Evolutionary conservation across 1,140 invertebrate species (phyloP).

Genomic region (Temnothorax longispinosus): DNA sequence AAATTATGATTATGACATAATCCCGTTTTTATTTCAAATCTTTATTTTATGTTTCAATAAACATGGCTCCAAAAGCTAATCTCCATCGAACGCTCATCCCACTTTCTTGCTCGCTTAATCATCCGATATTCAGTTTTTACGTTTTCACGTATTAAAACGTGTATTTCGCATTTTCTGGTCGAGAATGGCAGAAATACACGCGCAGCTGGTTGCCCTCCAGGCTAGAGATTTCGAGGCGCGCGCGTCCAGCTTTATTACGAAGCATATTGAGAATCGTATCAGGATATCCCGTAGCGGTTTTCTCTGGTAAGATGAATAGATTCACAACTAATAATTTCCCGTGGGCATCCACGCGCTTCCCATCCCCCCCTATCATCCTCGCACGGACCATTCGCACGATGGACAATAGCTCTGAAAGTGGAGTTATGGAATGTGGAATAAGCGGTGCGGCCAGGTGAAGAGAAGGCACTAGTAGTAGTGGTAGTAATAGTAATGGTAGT

Average conservation of each 20-base stretch:
- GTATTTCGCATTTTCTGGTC: constrained; percentile 29
- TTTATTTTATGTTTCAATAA: constrained; percentile 27
- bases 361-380: not conserved
- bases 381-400: constrained; percentile 33
- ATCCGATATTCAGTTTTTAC: constrained; percentile 24
- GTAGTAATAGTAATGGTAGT: too few relatives aligned
- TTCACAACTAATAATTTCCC: constrained; percentile 62
- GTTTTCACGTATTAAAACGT: constrained; percentile 29
- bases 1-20: constrained; percentile 1
- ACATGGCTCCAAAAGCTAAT: not conserved
- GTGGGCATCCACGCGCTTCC: constrained; percentile 31
- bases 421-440: constrained; percentile 56
- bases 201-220: constrained; percentile 14
- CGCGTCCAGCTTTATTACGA: constrained; percentile 55
- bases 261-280: constrained; percentile 58
- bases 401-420: constrained; percentile 59
- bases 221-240: constrained; percentile 32
- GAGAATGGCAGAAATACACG: constrained; percentile 5
- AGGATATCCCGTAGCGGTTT: constrained; percentile 59
- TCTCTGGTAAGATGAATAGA: constrained; percentile 60
- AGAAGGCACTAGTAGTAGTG: constrained; percentile 16
- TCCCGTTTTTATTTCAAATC: constrained; percentile 29
- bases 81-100: not conserved
- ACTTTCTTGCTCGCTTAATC: constrained; percentile 7
- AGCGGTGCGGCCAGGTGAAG: constrained; percentile 35